phyloP scores from a whole-genome alignment of 2,113 vertebrate species.

The Nerophis ophidion region DNA sequence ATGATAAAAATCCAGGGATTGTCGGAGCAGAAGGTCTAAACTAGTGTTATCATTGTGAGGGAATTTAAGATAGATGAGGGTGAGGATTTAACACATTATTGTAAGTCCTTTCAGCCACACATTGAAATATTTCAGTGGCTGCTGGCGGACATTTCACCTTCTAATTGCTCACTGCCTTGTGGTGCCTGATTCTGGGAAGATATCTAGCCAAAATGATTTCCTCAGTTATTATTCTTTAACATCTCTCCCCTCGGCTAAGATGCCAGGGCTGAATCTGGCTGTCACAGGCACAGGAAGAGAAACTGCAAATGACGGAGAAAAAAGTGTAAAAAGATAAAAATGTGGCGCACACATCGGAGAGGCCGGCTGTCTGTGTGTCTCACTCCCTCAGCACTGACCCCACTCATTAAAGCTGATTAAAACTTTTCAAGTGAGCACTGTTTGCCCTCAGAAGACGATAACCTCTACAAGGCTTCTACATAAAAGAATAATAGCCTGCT shows the following conservation, averaged over 20 bases:
- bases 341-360: conserved; percentile 32
- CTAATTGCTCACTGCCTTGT: conserved; percentile 27
- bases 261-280: conserved; percentile 45
- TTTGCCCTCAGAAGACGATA: conserved; percentile 74
- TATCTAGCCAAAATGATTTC: conserved; percentile 39
- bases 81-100: conserved; percentile 14
- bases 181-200: conserved; percentile 40
- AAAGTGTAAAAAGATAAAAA: conserved; percentile 39
- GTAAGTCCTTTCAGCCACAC: conserved; percentile 9
- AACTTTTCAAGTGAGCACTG: conserved; percentile 64
- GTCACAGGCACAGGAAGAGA: conserved; percentile 32
- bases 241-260: conserved; percentile 46
- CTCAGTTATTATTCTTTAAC: conserved; percentile 32
- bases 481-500: conserved; percentile 73
- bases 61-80: conserved; percentile 46
- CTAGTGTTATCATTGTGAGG: conserved; percentile 43
- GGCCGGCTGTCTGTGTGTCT: conserved; percentile 31
- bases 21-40: conserved; percentile 48
- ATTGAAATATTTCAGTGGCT: conserved; percentile 35
- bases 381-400: conserved; percentile 63
- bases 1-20: conserved; percentile 54
- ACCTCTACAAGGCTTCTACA: conserved; percentile 73
- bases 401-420: conserved; percentile 77
- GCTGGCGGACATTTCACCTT: conserved; percentile 29
- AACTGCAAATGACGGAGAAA: conserved; percentile 46